A percentile compares a stretch with the other conserved stretches of the same genome.
These are phyloP conservation scores for Conopomorpha cramerella DNA, from an alignment of 1,140 invertebrate species.

Conservation along the genomic window DNA sequence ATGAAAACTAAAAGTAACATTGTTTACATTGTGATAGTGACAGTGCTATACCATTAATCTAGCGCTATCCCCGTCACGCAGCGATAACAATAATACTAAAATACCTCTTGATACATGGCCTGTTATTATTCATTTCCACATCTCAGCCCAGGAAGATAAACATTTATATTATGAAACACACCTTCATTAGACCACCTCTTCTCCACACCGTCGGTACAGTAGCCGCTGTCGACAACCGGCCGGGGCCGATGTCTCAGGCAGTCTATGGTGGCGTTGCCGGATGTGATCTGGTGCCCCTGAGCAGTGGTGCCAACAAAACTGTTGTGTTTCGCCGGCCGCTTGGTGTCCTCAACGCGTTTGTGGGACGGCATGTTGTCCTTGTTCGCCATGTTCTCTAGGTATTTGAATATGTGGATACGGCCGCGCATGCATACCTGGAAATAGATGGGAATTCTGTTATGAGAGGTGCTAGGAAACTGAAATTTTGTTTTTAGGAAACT, in stretches of 20 bases:
- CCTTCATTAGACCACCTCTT: slow-evolving; percentile 87
- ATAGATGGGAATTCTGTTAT: no score
- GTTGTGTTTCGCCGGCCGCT: slow-evolving; percentile 42
- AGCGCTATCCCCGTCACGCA: no score
- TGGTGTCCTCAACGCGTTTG: slow-evolving; percentile 56
- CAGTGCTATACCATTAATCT: no score
- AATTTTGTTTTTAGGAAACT: no score
- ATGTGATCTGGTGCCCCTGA: slow-evolving; percentile 28
- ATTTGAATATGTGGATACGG: slow-evolving; percentile 93
- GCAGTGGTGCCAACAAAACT: slow-evolving; percentile 48
- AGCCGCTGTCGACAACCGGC: slow-evolving; percentile 86
- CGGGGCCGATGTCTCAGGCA: slow-evolving; percentile 62
- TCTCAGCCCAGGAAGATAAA: no score
- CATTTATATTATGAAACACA: no score
- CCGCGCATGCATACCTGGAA: slow-evolving; percentile 86
- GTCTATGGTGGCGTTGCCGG: slow-evolving; percentile 60
- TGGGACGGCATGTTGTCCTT: slow-evolving; percentile 63
- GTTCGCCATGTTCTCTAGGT: slow-evolving; percentile 85
- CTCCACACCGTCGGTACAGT: slow-evolving; percentile 82
- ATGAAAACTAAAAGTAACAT: no score
- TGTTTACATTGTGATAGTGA: no score
- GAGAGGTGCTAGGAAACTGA: no score
- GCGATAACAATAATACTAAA: no score
- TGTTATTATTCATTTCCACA: no score
- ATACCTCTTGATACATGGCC: no score